Conservation (phyloP, 2,888 invertebrate genomes). For the Lasioglossum malachurum region DNA sequence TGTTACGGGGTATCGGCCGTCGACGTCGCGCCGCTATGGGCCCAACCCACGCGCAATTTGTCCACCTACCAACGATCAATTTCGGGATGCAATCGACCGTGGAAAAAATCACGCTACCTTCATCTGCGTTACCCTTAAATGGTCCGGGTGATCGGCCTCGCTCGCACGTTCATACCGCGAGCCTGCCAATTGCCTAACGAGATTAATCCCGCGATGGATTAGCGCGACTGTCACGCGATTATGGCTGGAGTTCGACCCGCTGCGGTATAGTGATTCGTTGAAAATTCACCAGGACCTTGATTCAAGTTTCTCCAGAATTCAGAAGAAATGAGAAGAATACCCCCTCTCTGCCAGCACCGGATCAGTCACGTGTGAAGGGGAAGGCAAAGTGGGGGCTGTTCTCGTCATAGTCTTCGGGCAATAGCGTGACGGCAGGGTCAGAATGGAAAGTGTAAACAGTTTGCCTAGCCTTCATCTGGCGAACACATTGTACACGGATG, state of each 20-base stretch:
- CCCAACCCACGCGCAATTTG: conserved; percentile 46
- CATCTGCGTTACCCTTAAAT: not conserved
- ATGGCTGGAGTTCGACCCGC: not conserved
- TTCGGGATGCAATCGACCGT: conserved; percentile 43
- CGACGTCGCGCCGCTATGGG: not conserved
- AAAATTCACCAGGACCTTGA: no score
- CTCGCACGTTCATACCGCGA: not conserved
- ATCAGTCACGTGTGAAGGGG: no score
- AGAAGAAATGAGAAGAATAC: no score
- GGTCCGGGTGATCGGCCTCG: not conserved
- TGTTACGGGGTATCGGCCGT: conserved; percentile 34
- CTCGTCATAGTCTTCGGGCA: not conserved
- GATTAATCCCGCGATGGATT: not conserved
- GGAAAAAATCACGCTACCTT: conserved; percentile 39
- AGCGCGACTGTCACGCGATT: not conserved
- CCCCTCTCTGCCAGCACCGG: no score
- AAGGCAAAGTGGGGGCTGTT: no score
- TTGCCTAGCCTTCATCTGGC: not conserved
- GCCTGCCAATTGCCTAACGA: not conserved
- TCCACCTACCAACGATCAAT: conserved; percentile 53
- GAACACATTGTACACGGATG: not conserved
- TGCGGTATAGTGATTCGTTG: not conserved
- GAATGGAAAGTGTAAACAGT: not conserved
- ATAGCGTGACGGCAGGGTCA: not conserved
- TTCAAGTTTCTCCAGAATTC: no score